Percentiles rank a stretch among this genome's conserved stretches.
Evolutionary conservation across 2,113 vertebrate species (phyloP).

Genomic region (Myotis brandtii): DNA sequence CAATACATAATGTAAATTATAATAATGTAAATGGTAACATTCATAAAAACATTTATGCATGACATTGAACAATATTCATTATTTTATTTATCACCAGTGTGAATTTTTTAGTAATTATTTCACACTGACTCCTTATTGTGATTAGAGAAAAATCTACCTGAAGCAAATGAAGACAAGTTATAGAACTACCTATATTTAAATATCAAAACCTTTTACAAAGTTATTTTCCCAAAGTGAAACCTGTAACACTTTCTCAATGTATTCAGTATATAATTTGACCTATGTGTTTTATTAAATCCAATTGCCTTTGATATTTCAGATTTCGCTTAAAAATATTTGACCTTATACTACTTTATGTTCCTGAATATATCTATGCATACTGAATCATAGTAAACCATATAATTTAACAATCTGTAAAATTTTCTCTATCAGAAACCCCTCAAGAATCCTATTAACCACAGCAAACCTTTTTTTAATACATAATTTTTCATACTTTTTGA

Average conservation of each 20-base stretch:
- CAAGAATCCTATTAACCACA: not conserved
- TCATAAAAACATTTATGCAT: not conserved
- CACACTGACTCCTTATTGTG: not conserved
- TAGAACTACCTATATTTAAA: not conserved
- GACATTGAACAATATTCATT: not conserved
- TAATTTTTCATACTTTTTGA: not conserved
- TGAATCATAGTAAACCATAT: not conserved
- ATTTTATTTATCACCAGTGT: conserved; percentile 12
- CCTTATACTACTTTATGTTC: not conserved
- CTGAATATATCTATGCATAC: not conserved
- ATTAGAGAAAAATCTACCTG: not conserved
- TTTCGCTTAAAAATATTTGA: not conserved
- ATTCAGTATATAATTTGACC: not conserved
- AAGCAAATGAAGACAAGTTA: conserved; percentile 36
- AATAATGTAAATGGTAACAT: not conserved
- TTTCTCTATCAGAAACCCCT: conserved; percentile 24
- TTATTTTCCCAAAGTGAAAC: conserved; percentile 48
- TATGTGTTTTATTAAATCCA: conserved; percentile 9
- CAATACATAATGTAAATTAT: not conserved
- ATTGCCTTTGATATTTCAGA: conserved; percentile 44
- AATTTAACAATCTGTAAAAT: not conserved
- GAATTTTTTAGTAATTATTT: conserved; percentile 45
- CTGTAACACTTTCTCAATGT: not conserved
- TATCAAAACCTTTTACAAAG: not conserved
- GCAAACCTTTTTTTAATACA: not conserved